Conservation (phyloP, 2,888 invertebrate species). For the Eustalomyia histrio region DNA sequence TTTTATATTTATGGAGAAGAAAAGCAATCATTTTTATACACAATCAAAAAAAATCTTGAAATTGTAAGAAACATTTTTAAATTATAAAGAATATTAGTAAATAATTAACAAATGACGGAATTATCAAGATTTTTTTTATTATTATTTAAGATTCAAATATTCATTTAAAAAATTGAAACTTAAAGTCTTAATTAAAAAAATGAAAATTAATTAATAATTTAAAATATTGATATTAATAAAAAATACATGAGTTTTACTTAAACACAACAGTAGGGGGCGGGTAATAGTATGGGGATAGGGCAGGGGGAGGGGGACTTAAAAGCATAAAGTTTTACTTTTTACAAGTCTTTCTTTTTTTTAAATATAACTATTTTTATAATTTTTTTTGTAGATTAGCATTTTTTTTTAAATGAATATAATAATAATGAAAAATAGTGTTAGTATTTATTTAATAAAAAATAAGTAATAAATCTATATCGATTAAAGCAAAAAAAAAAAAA, state of each 20-base stretch:
- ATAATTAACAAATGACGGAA: conserved; percentile 27
- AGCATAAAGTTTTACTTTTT: conserved; percentile 60
- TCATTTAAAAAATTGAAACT: conserved; percentile 17
- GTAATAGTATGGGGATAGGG: background rate
- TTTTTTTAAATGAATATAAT: background rate
- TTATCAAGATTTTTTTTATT: conserved; percentile 19
- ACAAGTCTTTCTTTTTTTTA: conserved; percentile 58
- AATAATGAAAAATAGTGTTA: conserved; percentile 44
- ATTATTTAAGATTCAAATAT: conserved; percentile 25
- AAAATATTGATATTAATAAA: conserved; percentile 3
- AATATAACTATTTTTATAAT: conserved; percentile 15
- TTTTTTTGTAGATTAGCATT: conserved; percentile 1
- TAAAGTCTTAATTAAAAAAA: conserved; percentile 7
- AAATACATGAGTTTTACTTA: conserved; percentile 21
- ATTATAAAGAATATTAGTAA: background rate
- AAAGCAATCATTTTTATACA: conserved; percentile 17
- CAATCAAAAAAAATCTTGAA: conserved; percentile 23
- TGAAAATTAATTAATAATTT: conserved; percentile 8
- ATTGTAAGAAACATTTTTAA: conserved; percentile 4
- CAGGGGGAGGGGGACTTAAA: conserved; percentile 35
- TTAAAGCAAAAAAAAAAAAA: conserved; percentile 31
- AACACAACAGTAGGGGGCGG: background rate
- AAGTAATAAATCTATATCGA: conserved; percentile 16
- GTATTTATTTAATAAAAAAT: conserved; percentile 17
- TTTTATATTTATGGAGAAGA: conserved; percentile 14